A percentile compares a stretch with the other conserved stretches of the same genome.
These are phyloP conservation scores for Callorhinus ursinus DNA, from an alignment of 2,113 vertebrate genomes.

Conservation along the genomic window DNA sequence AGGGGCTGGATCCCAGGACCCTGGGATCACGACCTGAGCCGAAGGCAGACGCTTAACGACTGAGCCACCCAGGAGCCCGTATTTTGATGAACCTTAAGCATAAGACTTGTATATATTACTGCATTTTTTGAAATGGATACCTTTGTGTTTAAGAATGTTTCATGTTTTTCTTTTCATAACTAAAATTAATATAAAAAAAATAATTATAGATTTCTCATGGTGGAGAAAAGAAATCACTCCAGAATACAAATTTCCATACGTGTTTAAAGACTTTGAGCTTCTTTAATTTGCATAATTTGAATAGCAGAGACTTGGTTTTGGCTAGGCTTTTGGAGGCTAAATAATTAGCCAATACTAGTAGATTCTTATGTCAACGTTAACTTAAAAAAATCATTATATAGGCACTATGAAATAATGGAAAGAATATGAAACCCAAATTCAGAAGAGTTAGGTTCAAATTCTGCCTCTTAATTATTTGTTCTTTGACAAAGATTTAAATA, in stretches of 20 bases:
- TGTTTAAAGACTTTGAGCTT: not conserved
- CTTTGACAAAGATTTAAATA: not conserved
- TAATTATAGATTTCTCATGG: not conserved
- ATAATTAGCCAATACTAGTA: not conserved
- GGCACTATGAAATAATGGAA: not conserved
- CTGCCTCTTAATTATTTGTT: not conserved
- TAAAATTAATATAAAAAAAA: not conserved
- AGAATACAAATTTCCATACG: not conserved
- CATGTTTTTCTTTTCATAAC: not conserved
- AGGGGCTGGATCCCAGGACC: no score
- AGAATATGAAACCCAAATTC: not conserved
- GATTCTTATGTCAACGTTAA: slow-evolving; percentile 9
- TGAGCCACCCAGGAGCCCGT: not conserved
- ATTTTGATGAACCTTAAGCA: not conserved
- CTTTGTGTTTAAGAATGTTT: slow-evolving; percentile 11
- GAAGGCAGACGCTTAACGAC: no score
- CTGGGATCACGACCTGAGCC: no score
- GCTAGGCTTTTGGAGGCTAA: not conserved
- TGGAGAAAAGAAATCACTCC: not conserved
- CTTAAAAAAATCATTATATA: not conserved
- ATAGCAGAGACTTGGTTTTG: not conserved
- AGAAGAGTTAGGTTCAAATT: not conserved
- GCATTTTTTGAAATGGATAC: not conserved
- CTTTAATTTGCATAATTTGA: not conserved
- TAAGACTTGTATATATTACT: not conserved